Conservation (phyloP, 2,113 vertebrate genomes). For the Patagioenas fasciata region DNA sequence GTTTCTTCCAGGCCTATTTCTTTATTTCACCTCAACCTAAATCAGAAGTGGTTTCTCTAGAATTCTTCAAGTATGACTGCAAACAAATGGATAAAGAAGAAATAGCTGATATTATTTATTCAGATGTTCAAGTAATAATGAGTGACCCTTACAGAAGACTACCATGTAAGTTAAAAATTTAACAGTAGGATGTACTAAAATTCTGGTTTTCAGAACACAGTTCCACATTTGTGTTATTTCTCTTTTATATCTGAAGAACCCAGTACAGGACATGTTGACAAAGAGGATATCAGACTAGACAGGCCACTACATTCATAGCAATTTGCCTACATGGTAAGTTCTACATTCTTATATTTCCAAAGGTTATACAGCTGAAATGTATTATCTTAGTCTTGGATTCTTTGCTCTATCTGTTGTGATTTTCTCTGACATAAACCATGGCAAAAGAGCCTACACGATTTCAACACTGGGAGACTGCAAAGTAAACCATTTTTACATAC, state of each 20-base stretch:
- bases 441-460: slow-evolving; percentile 73
- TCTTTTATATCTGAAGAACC: background rate
- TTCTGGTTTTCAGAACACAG: background rate
- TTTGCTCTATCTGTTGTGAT: slow-evolving; percentile 72
- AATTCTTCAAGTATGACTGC: background rate
- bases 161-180: background rate
- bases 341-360: slow-evolving; percentile 32
- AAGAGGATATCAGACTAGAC: background rate
- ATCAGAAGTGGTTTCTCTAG: background rate
- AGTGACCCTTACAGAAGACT: background rate
- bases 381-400: slow-evolving; percentile 64
- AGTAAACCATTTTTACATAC: slow-evolving; percentile 85
- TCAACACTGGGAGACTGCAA: slow-evolving; percentile 78
- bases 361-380: slow-evolving; percentile 64
- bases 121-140: background rate
- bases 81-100: background rate
- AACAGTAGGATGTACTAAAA: background rate
- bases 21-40: background rate
- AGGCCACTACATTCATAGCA: background rate
- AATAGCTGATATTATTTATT: background rate
- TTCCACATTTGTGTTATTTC: background rate
- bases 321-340: slow-evolving; percentile 2
- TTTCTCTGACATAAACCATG: slow-evolving; percentile 79
- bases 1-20: background rate
- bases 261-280: background rate